phyloP scores from a whole-genome alignment of 2,113 vertebrate genomes.

The Pandion haliaetus region DNA sequence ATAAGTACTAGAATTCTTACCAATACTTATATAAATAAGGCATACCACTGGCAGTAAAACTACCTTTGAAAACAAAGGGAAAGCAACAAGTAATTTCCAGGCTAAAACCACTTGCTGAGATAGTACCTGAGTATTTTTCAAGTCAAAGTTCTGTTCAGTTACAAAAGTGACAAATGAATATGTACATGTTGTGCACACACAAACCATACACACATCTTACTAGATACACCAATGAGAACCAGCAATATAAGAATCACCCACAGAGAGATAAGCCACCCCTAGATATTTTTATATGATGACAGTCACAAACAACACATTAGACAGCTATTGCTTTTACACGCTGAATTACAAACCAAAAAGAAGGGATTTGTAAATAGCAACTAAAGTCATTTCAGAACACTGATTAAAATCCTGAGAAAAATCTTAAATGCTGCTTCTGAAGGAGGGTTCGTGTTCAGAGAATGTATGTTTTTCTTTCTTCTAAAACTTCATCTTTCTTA shows the following conservation, averaged over 20 bases:
- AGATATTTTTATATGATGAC: background rate
- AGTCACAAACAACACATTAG: background rate
- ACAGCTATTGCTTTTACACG: background rate
- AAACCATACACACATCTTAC: background rate
- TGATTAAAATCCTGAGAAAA: background rate
- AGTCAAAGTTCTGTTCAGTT: background rate
- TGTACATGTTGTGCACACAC: rapidly evolving
- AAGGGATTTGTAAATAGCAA: background rate
- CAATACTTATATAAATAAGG: background rate
- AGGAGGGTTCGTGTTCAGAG: background rate
- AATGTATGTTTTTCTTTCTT: background rate
- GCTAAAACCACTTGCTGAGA: background rate
- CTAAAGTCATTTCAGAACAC: background rate
- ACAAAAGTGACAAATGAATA: background rate
- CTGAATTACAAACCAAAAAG: background rate
- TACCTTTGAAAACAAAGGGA: background rate
- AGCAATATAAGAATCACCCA: background rate
- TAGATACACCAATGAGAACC: background rate
- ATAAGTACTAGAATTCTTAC: background rate
- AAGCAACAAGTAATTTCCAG: background rate
- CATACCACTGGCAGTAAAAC: background rate
- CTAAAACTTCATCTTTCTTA: background rate
- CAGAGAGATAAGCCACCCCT: background rate
- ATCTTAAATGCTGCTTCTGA: background rate
- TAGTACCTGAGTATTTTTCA: background rate